Base-by-base conservation (phyloP, 1,140 invertebrate genomes). In the Harlomillsia oculata region DNA sequence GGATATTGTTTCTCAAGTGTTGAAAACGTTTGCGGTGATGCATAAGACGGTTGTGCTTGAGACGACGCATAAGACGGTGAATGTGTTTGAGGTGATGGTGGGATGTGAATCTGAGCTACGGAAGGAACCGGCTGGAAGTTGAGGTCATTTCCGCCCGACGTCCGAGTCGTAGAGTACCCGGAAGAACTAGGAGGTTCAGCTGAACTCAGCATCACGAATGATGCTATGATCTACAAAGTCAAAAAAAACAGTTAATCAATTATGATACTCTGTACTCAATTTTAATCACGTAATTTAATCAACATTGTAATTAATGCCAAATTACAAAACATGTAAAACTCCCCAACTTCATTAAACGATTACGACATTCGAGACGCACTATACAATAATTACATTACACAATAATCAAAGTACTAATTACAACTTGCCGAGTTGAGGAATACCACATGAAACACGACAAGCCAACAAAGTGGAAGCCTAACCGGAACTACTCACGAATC, bases 61-160 rank as follows among this genome's bases (percentile, higher is more conserved):
- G 39, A n/a, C 14, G 44, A 21, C 1, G 41, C 9, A 36, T 16
- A 40, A 9, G 14, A 30, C 6, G 4, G 20, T 5, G 41, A 44
- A 9, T 44, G 41, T 18, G 20, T 21, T 9, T 23, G 26, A n/a
- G 39, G 9, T 0, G 48, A 46, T 9, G 56, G 50, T 3, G 56
- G 41, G 26, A 52, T 52, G 16, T 58, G 56, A 5, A 58, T 44
- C 37, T 58, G 48, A 11, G 56, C 56, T 44, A 58, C 56, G 21
- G 56, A 58, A 29, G 56, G 56, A 14, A 58, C 56, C 20, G 48
- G 48, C 37, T 58, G 56, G 34, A 58, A 58, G 32, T 51, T 52
- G n/a, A 58, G 26, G 18, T 44, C 51, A 29, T 37, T 11, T 6
- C 26, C 28, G 29, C 37, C 28, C 21, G 34, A 34, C 20, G 25